Conservation (phyloP, 2,888 invertebrate species). For the Heliconius ethilla region DNA sequence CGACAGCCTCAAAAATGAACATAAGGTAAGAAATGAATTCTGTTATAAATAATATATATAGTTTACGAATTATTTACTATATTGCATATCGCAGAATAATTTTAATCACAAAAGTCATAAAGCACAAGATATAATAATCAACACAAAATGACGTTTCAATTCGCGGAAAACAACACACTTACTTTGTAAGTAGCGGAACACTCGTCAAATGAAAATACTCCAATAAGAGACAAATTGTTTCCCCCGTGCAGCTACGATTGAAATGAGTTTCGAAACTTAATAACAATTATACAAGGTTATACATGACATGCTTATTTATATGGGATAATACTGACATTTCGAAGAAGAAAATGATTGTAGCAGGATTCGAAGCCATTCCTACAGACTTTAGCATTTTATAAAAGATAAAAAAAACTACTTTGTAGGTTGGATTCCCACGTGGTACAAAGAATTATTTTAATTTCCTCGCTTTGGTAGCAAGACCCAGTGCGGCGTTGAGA, state of each 20-base stretch:
- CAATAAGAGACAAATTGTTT: conserved; percentile 12
- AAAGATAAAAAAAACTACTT: no score
- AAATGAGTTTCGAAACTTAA: conserved; percentile 6
- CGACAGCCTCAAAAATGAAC: background rate
- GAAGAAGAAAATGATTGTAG: no score
- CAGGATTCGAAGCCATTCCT: no score
- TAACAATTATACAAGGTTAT: conserved; percentile 13
- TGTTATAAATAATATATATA: no score
- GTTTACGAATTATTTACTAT: no score
- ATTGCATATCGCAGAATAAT: background rate
- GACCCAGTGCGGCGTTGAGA: background rate
- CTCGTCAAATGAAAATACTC: conserved; percentile 9
- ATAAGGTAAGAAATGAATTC: no score
- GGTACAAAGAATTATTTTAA: background rate
- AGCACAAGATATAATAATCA: background rate
- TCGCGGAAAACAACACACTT: background rate
- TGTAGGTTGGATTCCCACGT: no score
- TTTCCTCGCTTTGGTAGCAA: background rate
- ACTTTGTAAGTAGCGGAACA: background rate
- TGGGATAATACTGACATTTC: no score
- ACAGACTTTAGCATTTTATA: no score
- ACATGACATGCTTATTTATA: no score
- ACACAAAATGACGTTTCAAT: background rate
- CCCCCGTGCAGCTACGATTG: background rate
- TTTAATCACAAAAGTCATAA: background rate